A percentile compares a stretch with the other conserved stretches of the same genome.
These are phyloP conservation scores for Ammospiza caudacuta DNA, from an alignment of 2,113 vertebrate species.

Conservation along the genomic window DNA sequence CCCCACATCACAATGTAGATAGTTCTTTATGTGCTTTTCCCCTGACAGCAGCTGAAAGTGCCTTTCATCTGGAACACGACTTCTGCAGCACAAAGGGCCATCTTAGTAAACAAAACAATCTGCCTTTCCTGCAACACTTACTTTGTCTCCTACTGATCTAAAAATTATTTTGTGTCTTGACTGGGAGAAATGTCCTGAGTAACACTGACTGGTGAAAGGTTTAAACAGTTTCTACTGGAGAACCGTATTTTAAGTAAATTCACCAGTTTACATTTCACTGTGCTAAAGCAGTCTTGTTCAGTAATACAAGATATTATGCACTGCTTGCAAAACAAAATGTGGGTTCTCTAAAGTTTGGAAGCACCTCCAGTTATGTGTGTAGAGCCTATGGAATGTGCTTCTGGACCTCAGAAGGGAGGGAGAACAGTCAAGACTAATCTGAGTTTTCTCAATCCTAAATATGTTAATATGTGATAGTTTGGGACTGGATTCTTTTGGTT, in stretches of 20 bases:
- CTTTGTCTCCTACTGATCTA: not conserved
- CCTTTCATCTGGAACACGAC: not conserved
- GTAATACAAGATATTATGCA: not conserved
- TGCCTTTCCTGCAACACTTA: accelerated
- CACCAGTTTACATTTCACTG: not conserved
- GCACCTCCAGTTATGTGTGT: not conserved
- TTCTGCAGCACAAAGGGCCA: not conserved
- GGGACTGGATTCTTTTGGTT: no score
- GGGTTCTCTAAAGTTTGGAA: not conserved
- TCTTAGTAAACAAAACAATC: not conserved
- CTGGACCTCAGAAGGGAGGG: not conserved
- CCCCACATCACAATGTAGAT: not conserved
- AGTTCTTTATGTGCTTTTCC: not conserved
- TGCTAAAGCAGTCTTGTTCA: not conserved
- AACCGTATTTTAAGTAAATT: not conserved
- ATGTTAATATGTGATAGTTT: no score
- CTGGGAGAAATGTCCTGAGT: not conserved
- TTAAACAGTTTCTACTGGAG: not conserved
- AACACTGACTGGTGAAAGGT: not conserved
- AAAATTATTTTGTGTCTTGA: not conserved
- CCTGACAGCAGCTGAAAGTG: not conserved
- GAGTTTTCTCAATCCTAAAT: not conserved
- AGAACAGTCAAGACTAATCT: not conserved
- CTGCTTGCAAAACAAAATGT: not conserved
- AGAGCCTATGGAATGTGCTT: not conserved